Evolutionary conservation across 2,888 invertebrate species (phyloP).

Genomic region (Taenaris catops): DNA sequence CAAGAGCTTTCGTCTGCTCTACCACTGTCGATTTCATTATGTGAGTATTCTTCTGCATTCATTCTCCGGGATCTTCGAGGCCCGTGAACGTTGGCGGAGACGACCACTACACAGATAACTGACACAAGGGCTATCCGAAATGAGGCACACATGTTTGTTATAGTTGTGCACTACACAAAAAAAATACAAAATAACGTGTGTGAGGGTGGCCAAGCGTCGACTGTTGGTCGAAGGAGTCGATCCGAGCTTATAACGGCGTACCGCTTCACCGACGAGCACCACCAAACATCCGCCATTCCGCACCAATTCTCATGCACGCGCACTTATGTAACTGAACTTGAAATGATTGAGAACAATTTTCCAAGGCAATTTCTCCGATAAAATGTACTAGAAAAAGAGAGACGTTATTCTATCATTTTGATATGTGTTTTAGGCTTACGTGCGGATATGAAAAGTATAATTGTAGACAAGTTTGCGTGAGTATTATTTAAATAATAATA

Average conservation of each 20-base stretch:
- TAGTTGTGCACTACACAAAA: conserved; percentile 57
- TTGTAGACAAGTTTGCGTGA: conserved; percentile 53
- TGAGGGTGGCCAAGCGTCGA: conserved; percentile 66
- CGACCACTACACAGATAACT: conserved; percentile 61
- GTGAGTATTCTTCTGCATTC: conserved; percentile 58
- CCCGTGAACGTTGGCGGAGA: conserved; percentile 62
- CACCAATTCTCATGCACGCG: conserved; percentile 77
- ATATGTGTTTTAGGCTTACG: conserved; percentile 37
- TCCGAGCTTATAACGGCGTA: conserved; percentile 74
- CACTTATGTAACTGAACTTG: conserved; percentile 80
- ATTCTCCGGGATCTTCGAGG: conserved; percentile 65
- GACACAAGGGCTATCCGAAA: conserved; percentile 69
- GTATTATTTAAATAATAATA: too few relatives aligned
- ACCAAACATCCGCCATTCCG: conserved; percentile 80
- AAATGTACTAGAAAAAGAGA: conserved; percentile 74
- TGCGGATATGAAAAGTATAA: conserved; percentile 50
- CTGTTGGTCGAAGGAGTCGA: conserved; percentile 62
- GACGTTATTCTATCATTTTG: conserved; percentile 57
- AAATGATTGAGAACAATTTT: conserved; percentile 78
- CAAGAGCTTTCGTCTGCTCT: conserved; percentile 70
- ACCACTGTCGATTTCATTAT: conserved; percentile 72
- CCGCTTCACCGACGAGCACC: conserved; percentile 70
- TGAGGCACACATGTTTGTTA: conserved; percentile 63
- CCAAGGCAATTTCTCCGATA: conserved; percentile 79
- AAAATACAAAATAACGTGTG: conserved; percentile 57